Conservation (phyloP, 2,797 vertebrate species). For the Lagodon rhomboides region DNA sequence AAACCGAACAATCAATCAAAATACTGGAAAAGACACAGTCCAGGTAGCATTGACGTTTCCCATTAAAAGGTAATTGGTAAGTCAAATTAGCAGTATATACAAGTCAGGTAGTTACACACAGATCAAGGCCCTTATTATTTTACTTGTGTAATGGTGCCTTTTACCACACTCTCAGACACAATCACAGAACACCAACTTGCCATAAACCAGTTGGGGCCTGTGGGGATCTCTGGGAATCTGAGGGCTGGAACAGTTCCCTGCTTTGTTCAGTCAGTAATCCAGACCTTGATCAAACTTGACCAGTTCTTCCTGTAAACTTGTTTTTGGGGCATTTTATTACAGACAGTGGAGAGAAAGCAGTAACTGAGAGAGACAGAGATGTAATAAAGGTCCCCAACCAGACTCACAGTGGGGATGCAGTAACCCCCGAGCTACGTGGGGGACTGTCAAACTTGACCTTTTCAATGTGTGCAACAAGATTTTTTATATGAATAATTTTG, state of each 20-base stretch:
- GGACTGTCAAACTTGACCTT: not conserved
- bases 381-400: no score
- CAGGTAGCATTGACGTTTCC: not conserved
- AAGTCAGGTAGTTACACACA: not conserved
- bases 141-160: not conserved
- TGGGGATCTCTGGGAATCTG: not conserved
- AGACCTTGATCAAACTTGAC: not conserved
- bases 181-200: not conserved
- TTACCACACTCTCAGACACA: not conserved
- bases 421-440: no score
- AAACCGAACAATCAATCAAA: no score
- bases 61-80: not conserved
- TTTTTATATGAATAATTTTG: not conserved
- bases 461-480: not conserved
- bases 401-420: no score
- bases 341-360: not conserved
- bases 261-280: not conserved
- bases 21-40: not conserved
- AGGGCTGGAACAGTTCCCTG: not conserved
- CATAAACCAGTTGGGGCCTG: not conserved
- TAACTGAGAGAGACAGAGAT: not conserved
- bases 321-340: not conserved
- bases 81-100: not conserved
- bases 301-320: not conserved
- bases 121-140: not conserved